Conservation (phyloP, 2,888 invertebrate genomes). For the Tetragonisca angustula region DNA sequence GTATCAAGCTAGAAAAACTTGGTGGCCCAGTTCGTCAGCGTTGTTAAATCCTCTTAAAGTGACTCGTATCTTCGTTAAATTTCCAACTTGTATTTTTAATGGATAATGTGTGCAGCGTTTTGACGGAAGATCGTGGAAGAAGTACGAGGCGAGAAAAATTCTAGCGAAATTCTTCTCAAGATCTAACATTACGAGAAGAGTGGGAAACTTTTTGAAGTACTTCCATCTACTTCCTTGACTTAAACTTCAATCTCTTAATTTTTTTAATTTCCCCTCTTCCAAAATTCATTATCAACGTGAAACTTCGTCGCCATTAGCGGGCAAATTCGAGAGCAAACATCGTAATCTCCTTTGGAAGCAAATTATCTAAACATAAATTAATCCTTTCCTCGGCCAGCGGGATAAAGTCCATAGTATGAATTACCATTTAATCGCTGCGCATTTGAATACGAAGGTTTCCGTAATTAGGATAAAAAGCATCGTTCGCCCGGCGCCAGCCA, state of each 20-base stretch:
- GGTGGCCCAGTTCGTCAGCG: neutral
- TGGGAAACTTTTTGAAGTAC: neutral
- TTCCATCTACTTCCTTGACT: neutral
- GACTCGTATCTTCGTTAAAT: neutral
- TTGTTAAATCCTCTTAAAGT: neutral
- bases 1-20: neutral
- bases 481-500: neutral
- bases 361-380: conserved; percentile 11
- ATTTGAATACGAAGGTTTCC: conserved; percentile 13
- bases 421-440: conserved; percentile 17
- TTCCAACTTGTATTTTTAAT: neutral
- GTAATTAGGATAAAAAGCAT: conserved; percentile 37
- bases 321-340: neutral
- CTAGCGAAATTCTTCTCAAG: no score
- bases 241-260: neutral
- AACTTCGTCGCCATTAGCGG: neutral
- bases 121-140: neutral
- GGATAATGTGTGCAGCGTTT: neutral
- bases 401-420: conserved; percentile 14
- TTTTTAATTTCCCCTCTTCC: neutral
- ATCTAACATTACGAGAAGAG: neutral
- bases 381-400: neutral
- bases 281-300: neutral
- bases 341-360: neutral
- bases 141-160: no score